Evolutionary conservation across 2,888 invertebrate genomes (phyloP).

Genomic region (Selenia dentaria): DNA sequence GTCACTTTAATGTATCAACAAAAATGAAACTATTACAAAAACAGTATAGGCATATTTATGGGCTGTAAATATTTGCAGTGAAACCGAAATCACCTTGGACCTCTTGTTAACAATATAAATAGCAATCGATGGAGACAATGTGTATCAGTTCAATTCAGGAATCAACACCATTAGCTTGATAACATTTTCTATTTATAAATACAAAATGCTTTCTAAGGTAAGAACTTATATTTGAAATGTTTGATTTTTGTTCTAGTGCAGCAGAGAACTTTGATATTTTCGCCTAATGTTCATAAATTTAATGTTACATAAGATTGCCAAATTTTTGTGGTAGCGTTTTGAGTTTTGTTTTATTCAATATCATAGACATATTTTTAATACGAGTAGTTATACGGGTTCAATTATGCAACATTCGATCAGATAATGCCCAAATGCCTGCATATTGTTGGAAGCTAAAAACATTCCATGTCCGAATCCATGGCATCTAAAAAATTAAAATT

Average conservation of each 20-base stretch:
- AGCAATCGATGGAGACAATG: slow-evolving; percentile 29
- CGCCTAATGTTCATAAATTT: neutral
- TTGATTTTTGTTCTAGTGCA: neutral
- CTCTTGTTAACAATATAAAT: slow-evolving; percentile 41
- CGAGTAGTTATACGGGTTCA: too few relatives aligned
- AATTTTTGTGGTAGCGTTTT: too few relatives aligned
- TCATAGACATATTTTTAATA: too few relatives aligned
- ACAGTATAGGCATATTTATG: slow-evolving; percentile 34
- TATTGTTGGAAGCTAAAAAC: too few relatives aligned
- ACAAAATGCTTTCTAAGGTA: slow-evolving; percentile 33
- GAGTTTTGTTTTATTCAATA: too few relatives aligned
- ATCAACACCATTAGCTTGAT: slow-evolving; percentile 17
- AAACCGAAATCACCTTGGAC: slow-evolving; percentile 37
- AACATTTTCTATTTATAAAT: slow-evolving; percentile 7
- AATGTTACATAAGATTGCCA: too few relatives aligned
- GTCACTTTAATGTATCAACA: slow-evolving; percentile 16
- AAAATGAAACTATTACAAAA: slow-evolving; percentile 33
- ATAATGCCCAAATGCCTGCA: too few relatives aligned
- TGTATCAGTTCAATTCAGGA: slow-evolving; percentile 35
- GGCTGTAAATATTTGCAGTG: slow-evolving; percentile 31
- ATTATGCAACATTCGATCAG: too few relatives aligned
- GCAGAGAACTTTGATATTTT: neutral
- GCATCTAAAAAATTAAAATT: too few relatives aligned
- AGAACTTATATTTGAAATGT: neutral
- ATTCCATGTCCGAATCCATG: too few relatives aligned